Conservation (phyloP, 2,113 vertebrate species). For the Corythoichthys haematopterus region DNA sequence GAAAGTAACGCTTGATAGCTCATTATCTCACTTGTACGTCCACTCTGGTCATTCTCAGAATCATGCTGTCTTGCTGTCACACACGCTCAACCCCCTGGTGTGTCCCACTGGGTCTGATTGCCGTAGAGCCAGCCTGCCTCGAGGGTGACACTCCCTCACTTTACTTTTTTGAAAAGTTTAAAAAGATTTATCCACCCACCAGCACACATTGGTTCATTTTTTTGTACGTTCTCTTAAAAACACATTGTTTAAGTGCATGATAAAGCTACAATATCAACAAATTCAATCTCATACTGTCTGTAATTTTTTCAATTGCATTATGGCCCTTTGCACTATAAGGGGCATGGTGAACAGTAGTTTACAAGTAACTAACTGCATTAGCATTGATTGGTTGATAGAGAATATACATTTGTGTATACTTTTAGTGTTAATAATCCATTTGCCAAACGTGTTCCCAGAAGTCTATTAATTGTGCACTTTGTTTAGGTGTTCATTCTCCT, state of each 20-base stretch:
- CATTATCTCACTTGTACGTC: constrained; percentile 14
- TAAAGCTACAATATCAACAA: neutral
- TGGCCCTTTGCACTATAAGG: no score
- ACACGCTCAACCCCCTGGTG: constrained; percentile 3
- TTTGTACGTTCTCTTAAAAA: neutral
- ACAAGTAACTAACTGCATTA: no score
- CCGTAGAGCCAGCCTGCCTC: constrained; percentile 20
- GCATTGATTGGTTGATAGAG: no score
- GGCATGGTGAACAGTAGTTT: no score
- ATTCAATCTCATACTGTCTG: no score
- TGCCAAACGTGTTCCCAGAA: no score
- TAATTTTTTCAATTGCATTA: no score
- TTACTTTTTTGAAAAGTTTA: constrained; percentile 7
- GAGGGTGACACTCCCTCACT: constrained; percentile 23
- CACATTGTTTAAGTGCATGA: neutral
- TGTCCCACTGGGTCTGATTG: constrained; percentile 31
- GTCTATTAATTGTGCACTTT: neutral
- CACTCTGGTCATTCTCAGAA: neutral
- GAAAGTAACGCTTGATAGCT: constrained; percentile 6
- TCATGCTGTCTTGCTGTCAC: neutral
- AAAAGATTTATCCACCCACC: neutral
- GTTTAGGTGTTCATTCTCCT: neutral
- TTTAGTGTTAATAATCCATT: no score
- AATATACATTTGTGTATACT: no score
- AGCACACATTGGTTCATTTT: no score